phyloP scores from a whole-genome alignment of 1,140 invertebrate species.

The Amyelois transitella region DNA sequence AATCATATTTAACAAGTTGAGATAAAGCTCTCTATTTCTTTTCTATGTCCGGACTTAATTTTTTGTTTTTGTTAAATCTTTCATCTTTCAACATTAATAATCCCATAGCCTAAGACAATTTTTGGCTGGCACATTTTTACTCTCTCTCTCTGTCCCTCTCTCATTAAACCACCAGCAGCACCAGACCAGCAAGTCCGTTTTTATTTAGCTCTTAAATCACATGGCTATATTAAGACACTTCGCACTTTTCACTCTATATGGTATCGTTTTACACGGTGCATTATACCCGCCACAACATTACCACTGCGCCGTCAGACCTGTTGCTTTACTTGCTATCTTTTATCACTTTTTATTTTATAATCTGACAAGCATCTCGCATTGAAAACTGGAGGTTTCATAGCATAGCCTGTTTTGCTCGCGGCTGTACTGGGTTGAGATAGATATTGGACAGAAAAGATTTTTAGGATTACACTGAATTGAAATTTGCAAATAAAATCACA shows the following conservation, averaged over 20 bases:
- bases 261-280: not conserved
- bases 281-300: slow-evolving; percentile 38
- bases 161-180: too few species aligned
- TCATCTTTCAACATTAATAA: too few species aligned
- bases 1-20: too few species aligned
- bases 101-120: too few species aligned
- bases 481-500: too few species aligned
- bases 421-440: not conserved
- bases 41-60: too few species aligned
- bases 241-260: not conserved
- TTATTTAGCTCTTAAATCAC: not conserved
- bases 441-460: not conserved
- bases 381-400: not conserved
- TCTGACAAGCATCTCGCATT: not conserved
- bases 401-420: not conserved
- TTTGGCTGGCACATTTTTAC: too few species aligned
- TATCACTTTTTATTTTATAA: slow-evolving; percentile 5
- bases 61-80: too few species aligned
- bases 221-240: not conserved
- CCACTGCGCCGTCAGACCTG: slow-evolving; percentile 17
- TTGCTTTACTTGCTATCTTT: slow-evolving; percentile 11
- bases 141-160: too few species aligned
- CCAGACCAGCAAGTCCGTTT: too few species aligned
- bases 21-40: too few species aligned
- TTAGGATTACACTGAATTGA: too few species aligned